Evolutionary conservation across 2,888 invertebrate species (phyloP), one percentile per base, ranked within the genome.

Genomic region (Yponomeuta sedellus): DNA sequence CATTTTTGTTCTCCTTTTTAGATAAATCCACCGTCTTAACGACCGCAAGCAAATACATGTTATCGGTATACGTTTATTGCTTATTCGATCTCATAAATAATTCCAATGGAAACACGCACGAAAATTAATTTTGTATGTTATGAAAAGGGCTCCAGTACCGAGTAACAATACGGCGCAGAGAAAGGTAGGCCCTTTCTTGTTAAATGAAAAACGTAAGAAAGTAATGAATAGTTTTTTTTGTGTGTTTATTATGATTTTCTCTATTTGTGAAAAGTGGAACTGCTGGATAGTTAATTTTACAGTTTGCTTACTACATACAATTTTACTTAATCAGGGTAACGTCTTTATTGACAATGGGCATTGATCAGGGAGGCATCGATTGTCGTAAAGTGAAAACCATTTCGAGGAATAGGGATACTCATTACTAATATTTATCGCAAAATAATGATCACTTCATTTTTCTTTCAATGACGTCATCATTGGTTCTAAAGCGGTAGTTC

Each of bases 1-100:
- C 85, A 85, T 85, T 88, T 85, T 89, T 85, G 85, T 88, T 88
- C 86, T 85, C 85, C 84, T 83, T 85, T 90, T 91, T 88, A 88
- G 88, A 88, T 88, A 88, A 88, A 89, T 88, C 88, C 87, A 84
- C 77, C 77, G 79, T 80, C 84, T 88, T 88, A 90, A 89, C 90
- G 88, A 86, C 83, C 81, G 82, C 83, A 85, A 85, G 87, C 88
- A 86, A 88, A 88, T 88, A 88, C 86, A 85, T 83, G 88, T 82
- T 88, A 88, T 88, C 85, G 85, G 79, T 85, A 85, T 85, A 87
- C 85, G 80, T 89, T 89, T 89, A 89, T 88, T 88, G 87, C 85
- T 86, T 84, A 86, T 86, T 80, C 86, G 84, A 85, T 85, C 86
- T 81, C 87, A 85, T 90, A 89, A 90, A 90, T 89, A 86, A 85